These are phyloP conservation scores for Dinoponera quadriceps DNA, from an alignment of 1,140 invertebrate genomes.

Conservation along the genomic window DNA sequence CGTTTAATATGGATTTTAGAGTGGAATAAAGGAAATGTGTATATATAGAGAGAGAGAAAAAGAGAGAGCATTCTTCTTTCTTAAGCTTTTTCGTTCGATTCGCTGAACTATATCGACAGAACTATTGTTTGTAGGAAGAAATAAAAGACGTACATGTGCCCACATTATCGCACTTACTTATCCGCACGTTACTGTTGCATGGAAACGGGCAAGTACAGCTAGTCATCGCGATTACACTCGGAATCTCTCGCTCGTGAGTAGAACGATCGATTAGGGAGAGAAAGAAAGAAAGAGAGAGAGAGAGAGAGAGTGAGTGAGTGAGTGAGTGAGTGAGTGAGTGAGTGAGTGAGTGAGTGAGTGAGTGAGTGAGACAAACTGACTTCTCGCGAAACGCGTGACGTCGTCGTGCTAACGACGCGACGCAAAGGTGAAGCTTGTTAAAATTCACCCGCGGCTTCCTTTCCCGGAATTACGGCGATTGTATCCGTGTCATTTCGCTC, in stretches of 20 bases:
- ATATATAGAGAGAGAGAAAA: neutral
- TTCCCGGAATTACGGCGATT: conserved; percentile 36
- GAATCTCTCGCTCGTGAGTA: conserved; percentile 16
- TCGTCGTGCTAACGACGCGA: neutral
- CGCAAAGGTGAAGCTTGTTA: conserved; percentile 33
- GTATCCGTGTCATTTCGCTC: conserved; percentile 16
- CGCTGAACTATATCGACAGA: conserved; percentile 23
- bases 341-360: neutral
- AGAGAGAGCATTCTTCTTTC: neutral
- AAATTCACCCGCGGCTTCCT: conserved; percentile 18
- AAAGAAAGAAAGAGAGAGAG: neutral
- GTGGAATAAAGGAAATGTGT: neutral
- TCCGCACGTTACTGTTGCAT: neutral
- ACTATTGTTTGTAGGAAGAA: neutral
- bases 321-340: neutral
- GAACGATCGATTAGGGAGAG: conserved; percentile 2
- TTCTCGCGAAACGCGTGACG: conserved; percentile 32
- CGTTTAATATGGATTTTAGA: no score
- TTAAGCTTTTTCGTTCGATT: conserved; percentile 23
- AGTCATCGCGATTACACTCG: neutral
- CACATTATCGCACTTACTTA: neutral
- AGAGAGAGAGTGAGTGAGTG: neutral
- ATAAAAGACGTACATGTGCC: neutral
- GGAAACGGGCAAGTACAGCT: conserved; percentile 11
- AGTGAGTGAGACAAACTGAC: neutral